These are phyloP conservation scores for Mesocricetus auratus DNA, from an alignment of 2,113 vertebrate species.

Conservation along the genomic window DNA sequence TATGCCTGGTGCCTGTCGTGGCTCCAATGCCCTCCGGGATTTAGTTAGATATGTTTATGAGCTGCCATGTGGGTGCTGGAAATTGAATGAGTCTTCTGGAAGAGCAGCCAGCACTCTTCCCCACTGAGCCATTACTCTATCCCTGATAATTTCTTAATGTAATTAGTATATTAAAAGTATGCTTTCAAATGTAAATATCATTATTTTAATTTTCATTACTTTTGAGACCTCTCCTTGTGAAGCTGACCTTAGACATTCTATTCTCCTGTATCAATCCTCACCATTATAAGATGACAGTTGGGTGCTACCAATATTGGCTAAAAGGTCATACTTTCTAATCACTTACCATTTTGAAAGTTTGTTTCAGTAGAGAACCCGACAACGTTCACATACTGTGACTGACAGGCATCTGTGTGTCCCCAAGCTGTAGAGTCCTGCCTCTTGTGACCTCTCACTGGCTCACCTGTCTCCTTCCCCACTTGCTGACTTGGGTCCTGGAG, in stretches of 20 bases:
- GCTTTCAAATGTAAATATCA: slow-evolving; percentile 23
- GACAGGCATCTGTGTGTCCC: neutral
- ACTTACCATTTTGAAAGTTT: neutral
- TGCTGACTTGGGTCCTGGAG: neutral
- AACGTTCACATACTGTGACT: neutral
- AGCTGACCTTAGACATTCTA: neutral
- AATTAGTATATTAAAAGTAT: neutral
- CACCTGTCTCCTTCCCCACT: neutral
- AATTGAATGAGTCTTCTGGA: neutral
- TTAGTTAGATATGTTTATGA: neutral
- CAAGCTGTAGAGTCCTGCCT: neutral
- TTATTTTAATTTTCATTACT: neutral
- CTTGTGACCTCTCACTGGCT: neutral
- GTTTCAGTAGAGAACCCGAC: neutral
- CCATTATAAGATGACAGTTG: neutral
- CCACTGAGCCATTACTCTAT: neutral
- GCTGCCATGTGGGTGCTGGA: neutral
- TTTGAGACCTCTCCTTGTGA: neutral
- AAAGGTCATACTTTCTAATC: neutral
- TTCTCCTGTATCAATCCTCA: neutral
- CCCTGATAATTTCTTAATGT: neutral
- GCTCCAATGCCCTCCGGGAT: neutral
- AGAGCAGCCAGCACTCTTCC: neutral
- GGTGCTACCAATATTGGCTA: neutral
- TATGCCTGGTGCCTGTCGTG: neutral